These are phyloP conservation scores for Temnothorax ravouxi DNA, from an alignment of 2,888 invertebrate species.

Conservation along the genomic window DNA sequence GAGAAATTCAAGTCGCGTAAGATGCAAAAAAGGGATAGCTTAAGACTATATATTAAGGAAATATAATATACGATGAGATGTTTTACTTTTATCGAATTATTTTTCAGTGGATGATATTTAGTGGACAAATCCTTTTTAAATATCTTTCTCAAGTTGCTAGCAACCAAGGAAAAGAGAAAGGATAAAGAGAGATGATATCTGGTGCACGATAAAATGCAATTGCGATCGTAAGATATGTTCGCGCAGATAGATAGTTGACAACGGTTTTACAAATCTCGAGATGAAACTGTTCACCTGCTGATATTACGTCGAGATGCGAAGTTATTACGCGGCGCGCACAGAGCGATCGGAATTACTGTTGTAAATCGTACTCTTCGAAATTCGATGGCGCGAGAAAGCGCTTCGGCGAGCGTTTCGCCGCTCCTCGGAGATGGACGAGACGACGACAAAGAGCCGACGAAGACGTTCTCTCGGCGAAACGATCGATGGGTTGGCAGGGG, in stretches of 20 bases:
- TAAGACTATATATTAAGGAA: neutral
- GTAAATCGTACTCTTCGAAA: constrained; percentile 49
- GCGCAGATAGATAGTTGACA: constrained; percentile 29
- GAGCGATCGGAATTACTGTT: constrained; percentile 48
- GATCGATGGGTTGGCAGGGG: constrained; percentile 38
- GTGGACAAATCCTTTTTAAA: neutral
- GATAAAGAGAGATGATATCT: neutral
- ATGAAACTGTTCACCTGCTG: constrained; percentile 19
- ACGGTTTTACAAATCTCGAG: constrained; percentile 31
- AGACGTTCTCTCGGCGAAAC: constrained; percentile 34
- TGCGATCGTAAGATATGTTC: constrained; percentile 5
- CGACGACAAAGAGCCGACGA: constrained; percentile 48
- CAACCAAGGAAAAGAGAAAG: neutral
- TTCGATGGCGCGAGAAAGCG: constrained; percentile 55
- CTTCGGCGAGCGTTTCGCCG: constrained; percentile 44
- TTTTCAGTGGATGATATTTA: neutral
- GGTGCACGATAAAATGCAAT: neutral
- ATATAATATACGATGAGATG: neutral
- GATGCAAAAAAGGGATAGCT: neutral
- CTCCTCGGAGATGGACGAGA: constrained; percentile 44
- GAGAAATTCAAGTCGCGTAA: neutral
- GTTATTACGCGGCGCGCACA: constrained; percentile 38
- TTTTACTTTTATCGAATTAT: neutral
- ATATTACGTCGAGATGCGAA: constrained; percentile 36
- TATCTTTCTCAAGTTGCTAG: neutral